A percentile compares a stretch with the other conserved stretches of the same genome.
phyloP scores from a whole-genome alignment of 2,888 invertebrate species.

The Biston stratarius region DNA sequence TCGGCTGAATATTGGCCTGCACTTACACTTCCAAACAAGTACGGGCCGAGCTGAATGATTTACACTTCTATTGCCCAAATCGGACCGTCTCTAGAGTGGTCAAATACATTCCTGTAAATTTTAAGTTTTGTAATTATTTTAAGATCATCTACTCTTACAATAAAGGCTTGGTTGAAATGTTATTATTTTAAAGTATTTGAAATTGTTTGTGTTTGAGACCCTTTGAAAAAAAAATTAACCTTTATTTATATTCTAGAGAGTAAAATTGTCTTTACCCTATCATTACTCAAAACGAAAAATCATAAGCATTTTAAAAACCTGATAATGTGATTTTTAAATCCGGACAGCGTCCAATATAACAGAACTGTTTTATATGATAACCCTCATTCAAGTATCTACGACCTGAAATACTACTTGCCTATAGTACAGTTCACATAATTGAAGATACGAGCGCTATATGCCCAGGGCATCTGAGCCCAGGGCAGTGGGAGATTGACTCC shows the following conservation, averaged over 20 bases:
- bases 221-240: too few relatives aligned
- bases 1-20: constrained; percentile 35
- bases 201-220: too few relatives aligned
- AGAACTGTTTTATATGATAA: background rate
- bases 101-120: background rate
- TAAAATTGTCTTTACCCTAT: too few relatives aligned
- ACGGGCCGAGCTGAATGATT: constrained; percentile 25
- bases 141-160: too few relatives aligned
- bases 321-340: background rate
- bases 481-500: constrained; percentile 18
- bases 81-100: background rate
- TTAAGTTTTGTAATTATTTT: background rate
- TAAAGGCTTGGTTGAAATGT: too few relatives aligned
- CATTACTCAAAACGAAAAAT: too few relatives aligned
- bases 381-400: constrained; percentile 2
- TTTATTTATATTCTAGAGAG: too few relatives aligned
- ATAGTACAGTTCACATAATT: constrained; percentile 1
- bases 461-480: too few relatives aligned
- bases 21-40: constrained; percentile 32
- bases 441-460: constrained; percentile 12
- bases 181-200: background rate
- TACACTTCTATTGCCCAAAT: constrained; percentile 12
- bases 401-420: background rate
- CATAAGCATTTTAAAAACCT: too few relatives aligned
- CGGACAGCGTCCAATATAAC: background rate